These are phyloP conservation scores for Noctua fimbriata DNA, from an alignment of 2,888 invertebrate genomes.

Conservation along the genomic window DNA sequence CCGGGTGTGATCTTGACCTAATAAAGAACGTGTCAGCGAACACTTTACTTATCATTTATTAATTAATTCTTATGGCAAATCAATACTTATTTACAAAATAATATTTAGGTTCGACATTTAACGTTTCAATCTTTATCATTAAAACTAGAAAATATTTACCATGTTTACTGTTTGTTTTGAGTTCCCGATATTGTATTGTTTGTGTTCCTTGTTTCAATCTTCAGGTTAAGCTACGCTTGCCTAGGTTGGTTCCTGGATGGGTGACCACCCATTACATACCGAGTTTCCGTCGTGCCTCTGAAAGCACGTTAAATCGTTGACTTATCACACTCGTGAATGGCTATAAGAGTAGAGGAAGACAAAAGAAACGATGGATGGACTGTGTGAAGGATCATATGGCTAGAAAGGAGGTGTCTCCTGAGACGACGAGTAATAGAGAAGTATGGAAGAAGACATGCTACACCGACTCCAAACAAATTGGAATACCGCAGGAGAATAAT, in stretches of 20 bases:
- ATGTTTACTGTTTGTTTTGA: no score
- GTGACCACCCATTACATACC: no score
- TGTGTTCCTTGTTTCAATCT: no score
- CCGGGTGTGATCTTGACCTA: constrained; percentile 70
- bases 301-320: no score
- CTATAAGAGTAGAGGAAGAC: not conserved
- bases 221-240: not conserved
- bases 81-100: not conserved
- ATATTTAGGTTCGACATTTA: not conserved
- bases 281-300: no score
- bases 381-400: not conserved
- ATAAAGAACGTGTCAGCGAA: not conserved
- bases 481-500: not conserved
- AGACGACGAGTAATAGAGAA: not conserved
- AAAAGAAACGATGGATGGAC: not conserved
- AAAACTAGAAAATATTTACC: no score
- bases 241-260: not conserved
- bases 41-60: not conserved
- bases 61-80: not conserved
- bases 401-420: not conserved
- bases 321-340: no score
- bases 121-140: not conserved
- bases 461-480: not conserved
- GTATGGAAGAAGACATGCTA: not conserved
- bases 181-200: no score